phyloP scores from a whole-genome alignment of 2,888 invertebrate genomes.

The Reticulitermes lucifugus region DNA sequence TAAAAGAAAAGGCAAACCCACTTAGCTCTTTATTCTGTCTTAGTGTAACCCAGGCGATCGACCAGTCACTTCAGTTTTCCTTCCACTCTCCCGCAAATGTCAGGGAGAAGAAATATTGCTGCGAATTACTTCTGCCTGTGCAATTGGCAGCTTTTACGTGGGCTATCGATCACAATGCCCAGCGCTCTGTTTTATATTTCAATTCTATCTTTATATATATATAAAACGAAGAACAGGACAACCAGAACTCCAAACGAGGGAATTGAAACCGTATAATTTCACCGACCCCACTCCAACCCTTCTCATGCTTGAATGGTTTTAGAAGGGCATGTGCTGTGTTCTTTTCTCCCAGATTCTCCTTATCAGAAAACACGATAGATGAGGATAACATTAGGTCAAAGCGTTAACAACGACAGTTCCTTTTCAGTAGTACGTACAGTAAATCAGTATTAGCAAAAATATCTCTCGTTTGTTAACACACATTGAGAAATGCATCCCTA shows the following conservation, averaged over 20 bases:
- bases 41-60: not conserved
- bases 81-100: not conserved
- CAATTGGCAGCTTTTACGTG: conserved; percentile 37
- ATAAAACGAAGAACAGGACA: not conserved
- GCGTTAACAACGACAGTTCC: too few species aligned
- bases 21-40: conserved; percentile 19
- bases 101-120: conserved; percentile 23
- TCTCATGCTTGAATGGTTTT: not conserved
- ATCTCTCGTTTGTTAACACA: too few species aligned
- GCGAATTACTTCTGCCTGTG: conserved; percentile 30
- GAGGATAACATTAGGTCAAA: too few species aligned
- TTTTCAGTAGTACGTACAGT: too few species aligned
- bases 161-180: conserved; percentile 28
- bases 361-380: not conserved
- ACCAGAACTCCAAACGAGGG: not conserved
- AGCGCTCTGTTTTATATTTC: conserved; percentile 19
- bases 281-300: not conserved
- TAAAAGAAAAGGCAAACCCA: conserved; percentile 20
- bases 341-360: not conserved
- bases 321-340: not conserved
- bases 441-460: too few species aligned
- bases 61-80: conserved; percentile 7
- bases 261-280: not conserved
- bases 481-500: too few species aligned
- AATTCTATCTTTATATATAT: conserved; percentile 11